Evolutionary conservation across 2,113 vertebrate species (phyloP), one percentile per base, ranked within the genome.

Genomic region (Pangasianodon hypophthalmus): DNA sequence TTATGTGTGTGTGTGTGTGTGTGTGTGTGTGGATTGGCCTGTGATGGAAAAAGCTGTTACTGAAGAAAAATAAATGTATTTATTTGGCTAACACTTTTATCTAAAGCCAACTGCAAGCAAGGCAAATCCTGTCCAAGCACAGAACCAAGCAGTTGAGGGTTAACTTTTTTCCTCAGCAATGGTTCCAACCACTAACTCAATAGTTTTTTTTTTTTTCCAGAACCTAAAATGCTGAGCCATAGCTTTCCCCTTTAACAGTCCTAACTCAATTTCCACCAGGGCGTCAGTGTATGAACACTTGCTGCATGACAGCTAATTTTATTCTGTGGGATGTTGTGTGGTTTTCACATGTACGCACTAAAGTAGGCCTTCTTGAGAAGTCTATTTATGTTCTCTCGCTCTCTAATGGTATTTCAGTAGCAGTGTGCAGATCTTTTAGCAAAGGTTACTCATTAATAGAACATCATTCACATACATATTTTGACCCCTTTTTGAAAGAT

Each of bases 241-340:
- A 85, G 60, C 60, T 18, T 85, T 85, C 26, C 58, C 10, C 21
- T 85, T 85, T 85, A 85, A 67, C 56, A 67, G 41, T 18, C 60
- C 60, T 67, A 64, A 85, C 67, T 85, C 41, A 85, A n/a, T 67
- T 85, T 67, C 60, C 37, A 67, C 2, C 56, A 85, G 60, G 24
- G 14, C 80, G 6, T 83, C n/a, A 58, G 52, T 37, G 52, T 58
- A 83, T 83, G n/a, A 83, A 83, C 52, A 83, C 80, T 83, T 83
- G 80, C 52, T 83, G 52, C 80, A 41, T 52, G 81, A 58, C 18
- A 41, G 81, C 81, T 60, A 41, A 41, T 41, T 84, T 84, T 24
- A 60, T 58, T 41, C 10, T 29, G 37, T n/a, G 26, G 32, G 21
- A 48, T 67, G 58, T 48, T 67, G 32, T 26, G 21, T 84, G 56